Evolutionary conservation across 2,113 vertebrate genomes (phyloP).

Genomic region (Onychorhynchus coronatus): DNA sequence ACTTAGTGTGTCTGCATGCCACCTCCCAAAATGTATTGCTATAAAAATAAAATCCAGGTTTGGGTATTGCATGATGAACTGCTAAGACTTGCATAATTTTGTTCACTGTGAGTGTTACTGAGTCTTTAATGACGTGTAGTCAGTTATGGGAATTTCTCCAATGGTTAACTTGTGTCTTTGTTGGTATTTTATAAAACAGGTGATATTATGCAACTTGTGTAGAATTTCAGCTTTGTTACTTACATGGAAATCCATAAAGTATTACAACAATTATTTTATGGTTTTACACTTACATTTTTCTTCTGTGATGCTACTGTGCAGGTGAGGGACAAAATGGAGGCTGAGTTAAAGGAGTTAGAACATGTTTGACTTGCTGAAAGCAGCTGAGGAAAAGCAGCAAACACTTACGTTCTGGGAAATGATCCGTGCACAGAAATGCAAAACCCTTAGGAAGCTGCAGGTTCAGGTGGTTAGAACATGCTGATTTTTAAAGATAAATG

Average conservation of each 20-base stretch:
- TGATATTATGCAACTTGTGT: not conserved
- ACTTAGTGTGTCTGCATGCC: not conserved
- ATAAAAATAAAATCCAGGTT: not conserved
- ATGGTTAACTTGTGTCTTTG: not conserved
- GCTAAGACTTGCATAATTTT: not conserved
- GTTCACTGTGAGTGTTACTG: not conserved
- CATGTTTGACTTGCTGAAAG: conserved; percentile 70
- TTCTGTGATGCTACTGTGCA: conserved; percentile 57
- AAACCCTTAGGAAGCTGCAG: conserved; percentile 76
- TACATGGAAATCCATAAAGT: not conserved
- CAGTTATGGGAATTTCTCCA: not conserved
- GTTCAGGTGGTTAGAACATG: conserved; percentile 73
- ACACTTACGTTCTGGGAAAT: conserved; percentile 66
- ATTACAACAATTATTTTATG: conserved; percentile 18
- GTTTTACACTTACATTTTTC: conserved; percentile 48
- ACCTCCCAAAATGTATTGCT: not conserved
- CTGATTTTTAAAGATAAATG: not conserved
- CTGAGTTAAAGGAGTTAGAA: conserved; percentile 73
- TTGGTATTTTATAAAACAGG: not conserved
- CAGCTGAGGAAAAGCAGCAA: conserved; percentile 70
- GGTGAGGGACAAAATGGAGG: conserved; percentile 76
- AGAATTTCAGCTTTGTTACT: not conserved
- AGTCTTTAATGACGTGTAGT: not conserved
- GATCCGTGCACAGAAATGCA: conserved; percentile 69
- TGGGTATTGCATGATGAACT: not conserved